Percentiles rank a stretch among this genome's conserved stretches.
Evolutionary conservation across 1,140 invertebrate species (phyloP).

Genomic region (Leptopilina clavipes): DNA sequence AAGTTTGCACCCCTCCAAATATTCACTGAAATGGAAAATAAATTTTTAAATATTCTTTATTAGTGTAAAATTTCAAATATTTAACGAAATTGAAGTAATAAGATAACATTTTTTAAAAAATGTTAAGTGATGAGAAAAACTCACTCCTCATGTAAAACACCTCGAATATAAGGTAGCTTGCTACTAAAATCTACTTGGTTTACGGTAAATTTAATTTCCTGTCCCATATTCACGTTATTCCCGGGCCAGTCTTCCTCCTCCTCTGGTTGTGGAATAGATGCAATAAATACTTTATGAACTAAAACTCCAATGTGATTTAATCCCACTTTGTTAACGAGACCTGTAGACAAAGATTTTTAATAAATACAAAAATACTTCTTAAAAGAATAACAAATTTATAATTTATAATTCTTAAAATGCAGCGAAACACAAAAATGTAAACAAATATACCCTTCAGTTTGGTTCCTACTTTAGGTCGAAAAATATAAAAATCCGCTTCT

Average conservation of each 20-base stretch:
- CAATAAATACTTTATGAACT: constrained; percentile 80
- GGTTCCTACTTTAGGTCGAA: constrained; percentile 74
- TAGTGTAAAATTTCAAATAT: not conserved
- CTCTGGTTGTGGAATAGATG: constrained; percentile 77
- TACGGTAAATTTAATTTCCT: constrained; percentile 77
- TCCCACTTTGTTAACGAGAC: constrained; percentile 79
- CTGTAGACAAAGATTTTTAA: constrained; percentile 60
- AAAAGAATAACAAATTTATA: not conserved
- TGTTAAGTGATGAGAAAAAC: constrained; percentile 66
- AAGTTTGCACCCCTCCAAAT: constrained; percentile 53
- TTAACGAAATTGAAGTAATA: no score
- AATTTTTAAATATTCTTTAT: not conserved
- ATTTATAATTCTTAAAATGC: no score
- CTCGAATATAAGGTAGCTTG: constrained; percentile 78
- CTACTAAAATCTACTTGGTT: constrained; percentile 75
- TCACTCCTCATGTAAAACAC: constrained; percentile 74
- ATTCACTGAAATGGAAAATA: constrained; percentile 53
- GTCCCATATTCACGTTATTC: constrained; percentile 73
- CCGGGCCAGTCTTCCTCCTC: constrained; percentile 77
- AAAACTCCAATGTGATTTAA: constrained; percentile 79
- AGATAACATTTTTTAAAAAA: not conserved
- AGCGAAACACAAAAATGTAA: no score
- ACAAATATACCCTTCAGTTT: constrained; percentile 68
- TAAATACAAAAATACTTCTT: not conserved
- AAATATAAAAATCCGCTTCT: constrained; percentile 80